Evolutionary conservation across 2,797 vertebrate genomes (phyloP), one percentile per base, ranked within the genome.

Genomic region (Carduelis carduelis): DNA sequence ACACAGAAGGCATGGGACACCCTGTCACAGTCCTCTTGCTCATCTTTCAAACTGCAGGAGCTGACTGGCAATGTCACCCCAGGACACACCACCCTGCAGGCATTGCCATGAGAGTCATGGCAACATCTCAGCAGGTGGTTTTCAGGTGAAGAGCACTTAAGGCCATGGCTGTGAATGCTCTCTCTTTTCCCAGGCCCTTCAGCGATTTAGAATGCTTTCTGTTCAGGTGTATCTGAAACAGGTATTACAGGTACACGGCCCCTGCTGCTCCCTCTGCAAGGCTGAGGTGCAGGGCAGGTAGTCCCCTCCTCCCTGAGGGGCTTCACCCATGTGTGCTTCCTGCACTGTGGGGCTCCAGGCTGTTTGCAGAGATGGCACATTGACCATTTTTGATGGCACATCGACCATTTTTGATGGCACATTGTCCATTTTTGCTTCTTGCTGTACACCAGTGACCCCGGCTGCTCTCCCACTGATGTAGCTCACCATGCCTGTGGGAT

Each of bases 331-430:
- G 1, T 3, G 1, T 60, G 12, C 30, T 72, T 46, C 46, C 43
- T 35, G 72, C 0, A 0, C 2, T 15, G 2, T 19, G 35, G 28
- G 19, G 7, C 15, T 37, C 32, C 18, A 17, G 70, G 44, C 22
- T 3, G 2, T 55, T 79, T 82, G 61, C 32, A 70, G 82, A 79
- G 49, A 32, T 59, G 68, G 44, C 34, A n/a, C 5, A 4, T 5
- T 22, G 69, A 9, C 35, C 34, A 37, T 37, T 59, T 37, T 27
- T 59, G 44, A 32, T 55, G 63, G 43, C 28, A 32, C 7, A 4
- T 5, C 27, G 65, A 21, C 44, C 6, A 5, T 17, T 86, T 90
- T 63, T 91, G 11, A 32, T 55, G 63, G 43, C 28, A 32, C 7
- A 4, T 5, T 30, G 65, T 19, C 44, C 6, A 5, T 17, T 86